A percentile compares a stretch with the other conserved stretches of the same genome.
phyloP scores from a whole-genome alignment of 2,888 invertebrate genomes.

The Acanthosoma haemorrhoidale region DNA sequence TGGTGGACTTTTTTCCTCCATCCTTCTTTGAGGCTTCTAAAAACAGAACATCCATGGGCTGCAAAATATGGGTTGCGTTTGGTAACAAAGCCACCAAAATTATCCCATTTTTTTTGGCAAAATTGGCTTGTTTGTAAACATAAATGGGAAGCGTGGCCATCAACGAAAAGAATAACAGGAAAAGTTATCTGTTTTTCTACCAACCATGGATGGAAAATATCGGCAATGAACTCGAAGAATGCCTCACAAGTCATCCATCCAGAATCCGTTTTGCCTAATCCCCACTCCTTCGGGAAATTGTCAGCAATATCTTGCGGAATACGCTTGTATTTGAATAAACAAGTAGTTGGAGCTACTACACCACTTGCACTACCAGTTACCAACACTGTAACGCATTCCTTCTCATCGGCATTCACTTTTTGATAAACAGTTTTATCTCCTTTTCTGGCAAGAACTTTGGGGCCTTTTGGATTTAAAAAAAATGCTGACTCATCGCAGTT shows the following conservation, averaged over 20 bases:
- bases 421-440: constrained; percentile 43
- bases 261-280: constrained; percentile 45
- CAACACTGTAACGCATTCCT: constrained; percentile 43
- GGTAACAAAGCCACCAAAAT: constrained; percentile 38
- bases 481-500: constrained; percentile 40
- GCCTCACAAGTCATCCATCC: constrained; percentile 48
- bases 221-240: constrained; percentile 46
- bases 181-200: constrained; percentile 43
- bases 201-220: constrained; percentile 46
- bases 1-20: constrained; percentile 38
- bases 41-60: constrained; percentile 41
- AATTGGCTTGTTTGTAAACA: constrained; percentile 37
- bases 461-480: constrained; percentile 38
- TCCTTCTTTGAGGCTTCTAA: constrained; percentile 36
- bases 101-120: constrained; percentile 37
- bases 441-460: constrained; percentile 35
- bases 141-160: constrained; percentile 46
- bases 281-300: constrained; percentile 43
- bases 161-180: constrained; percentile 46
- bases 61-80: constrained; percentile 40
- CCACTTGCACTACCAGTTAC: constrained; percentile 43
- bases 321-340: constrained; percentile 38
- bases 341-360: constrained; percentile 35
- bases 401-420: constrained; percentile 43
- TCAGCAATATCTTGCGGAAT: constrained; percentile 37